Base-by-base conservation (phyloP, 2,797 vertebrate genomes). In the Halcyon leucocephala region DNA sequence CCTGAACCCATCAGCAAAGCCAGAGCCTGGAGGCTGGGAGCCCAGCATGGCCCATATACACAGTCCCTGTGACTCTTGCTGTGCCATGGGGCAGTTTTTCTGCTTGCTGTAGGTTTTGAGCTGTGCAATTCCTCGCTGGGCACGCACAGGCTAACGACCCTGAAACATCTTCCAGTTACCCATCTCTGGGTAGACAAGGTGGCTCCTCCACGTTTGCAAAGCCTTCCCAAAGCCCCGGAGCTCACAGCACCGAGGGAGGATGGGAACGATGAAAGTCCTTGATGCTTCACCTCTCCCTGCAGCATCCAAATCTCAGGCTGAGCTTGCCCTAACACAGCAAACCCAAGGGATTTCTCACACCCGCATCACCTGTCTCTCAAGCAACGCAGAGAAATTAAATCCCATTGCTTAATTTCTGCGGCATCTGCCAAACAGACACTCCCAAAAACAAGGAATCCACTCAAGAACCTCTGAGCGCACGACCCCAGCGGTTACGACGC, bases 401-500 rank as follows among this genome's bases (percentile, higher is more conserved):
- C n/a, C 76, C 26, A 0, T 5, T 11, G 21, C 86, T 87, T 76
- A 14, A 94, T 81, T 89, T 73, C 74, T 82, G 77, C 4, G 0
- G 54, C 81, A 86, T 64, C 91, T 73, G 48, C 91, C 70, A 73
- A 25, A 42, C 42, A 42, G 20, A 10, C 39, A 3, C n/a, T 35
- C 17, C 7, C 22, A 25, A 35, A 62, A 94, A 26, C 2, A 82
- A 89, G 48, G 91, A 93, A 87, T 89, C 86, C 77, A 89, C 81
- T 92, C 94, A 90, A 89, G 92, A 93, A 20, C 49, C 90, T 94
- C 82, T 42, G 82, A 90, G 90, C 37, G 12, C 49, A 71, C 96
- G 94, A 91, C 61, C 78, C 78, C 95, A 78, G 95, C 22, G 52
- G 86, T 93, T 92, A 79, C 26, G 8, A 66, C 14, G 81, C 93